Evolutionary conservation across 2,113 vertebrate genomes (phyloP).

Genomic region (Actenoides hombroni): DNA sequence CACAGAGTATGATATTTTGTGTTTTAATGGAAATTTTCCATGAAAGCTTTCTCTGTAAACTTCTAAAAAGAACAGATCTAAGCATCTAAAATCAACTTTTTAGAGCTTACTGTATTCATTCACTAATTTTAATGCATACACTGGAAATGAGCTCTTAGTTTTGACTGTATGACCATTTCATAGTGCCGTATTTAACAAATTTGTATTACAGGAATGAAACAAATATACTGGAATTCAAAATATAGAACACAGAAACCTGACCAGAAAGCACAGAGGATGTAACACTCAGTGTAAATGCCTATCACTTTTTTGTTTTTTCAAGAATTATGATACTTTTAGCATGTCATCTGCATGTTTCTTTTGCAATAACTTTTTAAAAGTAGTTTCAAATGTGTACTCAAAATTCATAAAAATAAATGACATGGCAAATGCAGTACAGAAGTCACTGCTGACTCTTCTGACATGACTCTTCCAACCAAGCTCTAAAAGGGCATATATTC

Average conservation of each 20-base stretch:
- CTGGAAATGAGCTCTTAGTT: not conserved
- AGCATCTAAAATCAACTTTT: not conserved
- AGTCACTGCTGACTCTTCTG: not conserved
- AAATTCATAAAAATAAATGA: not conserved
- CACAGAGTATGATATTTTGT: not conserved
- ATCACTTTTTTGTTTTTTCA: not conserved
- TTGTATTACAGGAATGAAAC: not conserved
- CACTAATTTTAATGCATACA: not conserved
- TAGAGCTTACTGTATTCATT: not conserved
- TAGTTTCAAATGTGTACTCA: not conserved
- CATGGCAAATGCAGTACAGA: not conserved
- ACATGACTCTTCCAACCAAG: not conserved
- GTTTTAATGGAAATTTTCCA: not conserved
- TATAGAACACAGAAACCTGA: not conserved
- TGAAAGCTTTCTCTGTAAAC: not conserved
- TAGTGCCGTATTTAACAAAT: not conserved
- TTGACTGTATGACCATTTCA: not conserved
- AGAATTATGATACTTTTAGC: not conserved
- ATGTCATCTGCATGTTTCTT: not conserved
- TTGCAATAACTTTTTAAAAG: not conserved
- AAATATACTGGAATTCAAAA: not conserved
- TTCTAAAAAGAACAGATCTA: not conserved
- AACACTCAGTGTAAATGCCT: not conserved
- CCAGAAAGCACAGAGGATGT: not conserved
- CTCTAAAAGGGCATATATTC: not conserved